Base-by-base conservation (phyloP, 2,113 vertebrate genomes). In the Terrapene triunguis region DNA sequence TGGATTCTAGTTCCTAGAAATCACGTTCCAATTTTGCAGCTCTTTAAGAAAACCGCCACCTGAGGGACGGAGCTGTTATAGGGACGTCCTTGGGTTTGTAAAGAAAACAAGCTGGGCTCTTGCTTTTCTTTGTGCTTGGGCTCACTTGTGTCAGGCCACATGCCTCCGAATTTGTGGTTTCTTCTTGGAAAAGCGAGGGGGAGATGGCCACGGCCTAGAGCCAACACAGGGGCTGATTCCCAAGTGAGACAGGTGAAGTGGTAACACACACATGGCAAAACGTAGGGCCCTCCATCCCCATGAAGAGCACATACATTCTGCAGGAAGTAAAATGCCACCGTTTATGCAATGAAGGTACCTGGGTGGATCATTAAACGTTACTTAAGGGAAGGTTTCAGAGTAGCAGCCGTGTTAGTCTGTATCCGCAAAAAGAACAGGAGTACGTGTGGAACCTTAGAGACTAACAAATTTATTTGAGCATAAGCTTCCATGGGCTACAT, bases 241-340 rank as follows among this genome's bases (percentile, higher is more conserved):
- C 6, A 29, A 35, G 76, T 5, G 14, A 54, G 53, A 22, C 25
- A 78, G 32, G 32, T 42, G 84, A 51, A 12, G 6, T 54, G 54
- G 11, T 44, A 85, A 2, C 55, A 27, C 12, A 89, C 55, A 74
- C 55, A 19, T 14, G 85, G 51, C 59, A 87, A 76, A 51, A 82
- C 54, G 84, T 35, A 3, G 54, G 35, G n/a, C 4, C 59, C 42
- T 53, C 29, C 25, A 6, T 82, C 50, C 48, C 84, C 48, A 5
- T 29, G 55, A 91, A 74, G 44, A 38, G 82, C 89, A 95, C 76
- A 69, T 69, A 27, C 1, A 0, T 29, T 79, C 83, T n/a, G 35
- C 0, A 0, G 50, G 53, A 80, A 59, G 54, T 10, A 92, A 81
- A 89, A 83, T 42, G 84, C 10, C 76, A 59, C 0, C 0, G 1